Evolutionary conservation across 1,140 invertebrate species (phyloP), one percentile per base, ranked within the genome.

Genomic region (Danaus plexippus): DNA sequence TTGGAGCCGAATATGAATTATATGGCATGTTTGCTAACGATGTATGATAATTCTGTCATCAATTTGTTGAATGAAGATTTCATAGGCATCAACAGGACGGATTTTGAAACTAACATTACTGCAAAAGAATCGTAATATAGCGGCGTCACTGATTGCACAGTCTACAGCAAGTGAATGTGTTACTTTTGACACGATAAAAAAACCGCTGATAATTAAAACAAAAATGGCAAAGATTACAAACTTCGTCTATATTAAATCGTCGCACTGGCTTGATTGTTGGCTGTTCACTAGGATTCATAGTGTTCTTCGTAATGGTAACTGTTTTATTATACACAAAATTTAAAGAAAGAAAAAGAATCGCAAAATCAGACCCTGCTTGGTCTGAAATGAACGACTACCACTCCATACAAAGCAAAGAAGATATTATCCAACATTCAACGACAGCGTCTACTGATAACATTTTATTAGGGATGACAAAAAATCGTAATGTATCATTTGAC

Each of bases 381-480:
- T 71, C 75, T 9, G 84, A 87, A 67, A 82, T 87, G 84, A 84
- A 83, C 52, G 81, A 87, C 66, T 87, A 82, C 51, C 77, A 84
- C 70, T 85, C 81, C n/a, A 73, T 87, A 61, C 75, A 80, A 48
- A 87, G 84, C 64, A 87, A 85, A 69, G 84, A 87, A 59, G 81
- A 87, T 62, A 75, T 85, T 63, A 69, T 85, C 63, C 77, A 81
- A 64, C 69, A 75, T 68, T 84, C 81, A 11, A 84, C 72, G 32
- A 77, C 84, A 12, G 84, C 80, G 50, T 87, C 83, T 32, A 86
- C 83, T 11, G 83, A 86, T 71, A 86, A 86, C 65, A 86, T 86
- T 67, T 76, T 86, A 57, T 66, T 86, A 71, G 83, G 81, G 54
- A 83, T 83, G 71, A 54, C 77, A 52, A 86, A 82, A 71, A 77